A percentile compares a stretch with the other conserved stretches of the same genome.
Conservation (phyloP, 23 tunicate genomes). For the Diplosoma virens region DNA sequence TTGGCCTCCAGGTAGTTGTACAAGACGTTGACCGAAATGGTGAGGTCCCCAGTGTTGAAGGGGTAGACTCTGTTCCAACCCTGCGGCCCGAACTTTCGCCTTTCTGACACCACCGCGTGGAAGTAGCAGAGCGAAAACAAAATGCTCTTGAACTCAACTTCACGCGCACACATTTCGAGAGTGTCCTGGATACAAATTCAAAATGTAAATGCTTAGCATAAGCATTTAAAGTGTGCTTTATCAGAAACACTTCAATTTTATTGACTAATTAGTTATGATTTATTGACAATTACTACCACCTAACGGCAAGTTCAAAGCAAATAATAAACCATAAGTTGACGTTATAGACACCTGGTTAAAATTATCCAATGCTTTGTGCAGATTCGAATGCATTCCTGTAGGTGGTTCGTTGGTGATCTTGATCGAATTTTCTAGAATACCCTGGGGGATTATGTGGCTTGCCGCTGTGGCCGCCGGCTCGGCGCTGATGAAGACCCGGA, state of each 20-base stretch:
- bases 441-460: constrained; percentile 95
- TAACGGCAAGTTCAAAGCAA: too few species aligned
- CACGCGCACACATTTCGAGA: constrained; percentile 94
- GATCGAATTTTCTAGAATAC: constrained; percentile 92
- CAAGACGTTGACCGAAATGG: constrained; percentile 96
- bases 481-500: constrained; percentile 95
- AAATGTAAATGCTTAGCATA: too few species aligned
- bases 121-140: constrained; percentile 90
- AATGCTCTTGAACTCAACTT: constrained; percentile 91
- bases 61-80: constrained; percentile 99
- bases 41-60: constrained; percentile 94
- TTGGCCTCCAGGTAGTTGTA: constrained; percentile 96
- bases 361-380: constrained; percentile 95
- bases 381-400: constrained; percentile 93
- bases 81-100: constrained; percentile 96
- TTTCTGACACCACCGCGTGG: constrained; percentile 96
- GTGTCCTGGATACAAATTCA: too few species aligned
- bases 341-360: constrained; percentile 78
- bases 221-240: too few species aligned
- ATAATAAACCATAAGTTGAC: too few species aligned
- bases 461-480: constrained; percentile 90
- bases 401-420: constrained; percentile 99
- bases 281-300: too few species aligned
- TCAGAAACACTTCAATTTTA: too few species aligned
- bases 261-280: too few species aligned